These are phyloP conservation scores for Malacoraja senta DNA, from an alignment of 2,797 vertebrate genomes.

Conservation along the genomic window DNA sequence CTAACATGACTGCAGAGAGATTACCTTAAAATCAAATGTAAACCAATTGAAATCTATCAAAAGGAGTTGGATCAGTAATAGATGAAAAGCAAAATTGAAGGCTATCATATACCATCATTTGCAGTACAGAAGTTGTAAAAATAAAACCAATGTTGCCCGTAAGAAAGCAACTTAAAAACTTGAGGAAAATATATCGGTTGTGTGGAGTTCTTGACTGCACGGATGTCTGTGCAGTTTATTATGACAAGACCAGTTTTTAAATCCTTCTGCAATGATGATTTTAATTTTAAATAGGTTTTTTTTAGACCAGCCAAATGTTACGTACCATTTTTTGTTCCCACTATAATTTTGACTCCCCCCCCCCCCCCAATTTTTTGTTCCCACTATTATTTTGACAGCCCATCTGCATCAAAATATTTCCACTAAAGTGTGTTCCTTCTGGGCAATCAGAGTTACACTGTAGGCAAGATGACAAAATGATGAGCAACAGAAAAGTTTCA, in stretches of 20 bases:
- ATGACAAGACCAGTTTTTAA: neutral
- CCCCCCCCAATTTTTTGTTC: too few relatives aligned
- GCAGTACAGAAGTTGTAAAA: neutral
- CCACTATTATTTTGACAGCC: too few relatives aligned
- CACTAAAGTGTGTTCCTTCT: neutral
- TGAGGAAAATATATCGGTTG: neutral
- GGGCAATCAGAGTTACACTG: neutral
- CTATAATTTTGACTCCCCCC: too few relatives aligned
- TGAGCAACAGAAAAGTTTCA: neutral
- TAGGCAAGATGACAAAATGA: neutral
- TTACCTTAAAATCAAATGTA: neutral
- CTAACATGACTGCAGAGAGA: neutral
- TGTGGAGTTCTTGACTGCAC: neutral
- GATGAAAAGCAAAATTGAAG: neutral
- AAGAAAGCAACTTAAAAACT: neutral
- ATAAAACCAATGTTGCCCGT: neutral
- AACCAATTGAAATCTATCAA: neutral
- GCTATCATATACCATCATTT: neutral
- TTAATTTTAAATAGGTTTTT: too few relatives aligned
- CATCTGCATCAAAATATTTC: neutral
- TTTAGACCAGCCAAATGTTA: too few relatives aligned
- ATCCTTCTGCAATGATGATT: neutral
- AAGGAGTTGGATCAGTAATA: neutral
- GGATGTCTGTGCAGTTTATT: too few relatives aligned
- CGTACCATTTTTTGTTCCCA: too few relatives aligned